Evolutionary conservation across 2,888 invertebrate species (phyloP).

Genomic region (Scaptomyza flava): DNA sequence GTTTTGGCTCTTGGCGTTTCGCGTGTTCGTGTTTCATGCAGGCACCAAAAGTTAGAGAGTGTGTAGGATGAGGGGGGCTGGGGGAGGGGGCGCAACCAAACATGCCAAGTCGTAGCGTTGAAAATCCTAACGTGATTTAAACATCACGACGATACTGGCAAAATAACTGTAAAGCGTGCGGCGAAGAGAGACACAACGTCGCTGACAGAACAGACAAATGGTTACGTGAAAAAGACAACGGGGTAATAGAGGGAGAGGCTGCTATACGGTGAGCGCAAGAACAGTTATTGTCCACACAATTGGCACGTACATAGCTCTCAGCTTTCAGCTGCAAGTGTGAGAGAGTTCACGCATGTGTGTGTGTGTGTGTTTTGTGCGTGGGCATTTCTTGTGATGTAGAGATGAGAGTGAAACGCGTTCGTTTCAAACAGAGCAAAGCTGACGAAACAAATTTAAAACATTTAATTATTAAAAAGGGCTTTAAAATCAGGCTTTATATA

Average conservation of each 20-base stretch:
- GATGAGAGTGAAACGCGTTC: background rate
- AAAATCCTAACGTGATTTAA: conserved; percentile 75
- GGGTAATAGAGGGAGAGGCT: background rate
- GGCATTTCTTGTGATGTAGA: background rate
- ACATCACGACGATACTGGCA: conserved; percentile 49
- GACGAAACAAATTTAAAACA: background rate
- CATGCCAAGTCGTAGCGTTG: conserved; percentile 65
- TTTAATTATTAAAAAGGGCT: background rate
- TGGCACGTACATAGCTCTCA: conserved; percentile 65
- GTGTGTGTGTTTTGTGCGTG: conserved; percentile 19
- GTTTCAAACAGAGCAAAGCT: background rate
- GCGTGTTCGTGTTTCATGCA: conserved; percentile 22
- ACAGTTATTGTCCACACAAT: conserved; percentile 62
- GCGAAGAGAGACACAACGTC: conserved; percentile 6
- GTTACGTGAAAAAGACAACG: conserved; percentile 8
- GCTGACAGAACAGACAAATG: conserved; percentile 34
- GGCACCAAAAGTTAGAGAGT: background rate
- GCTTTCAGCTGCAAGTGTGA: background rate
- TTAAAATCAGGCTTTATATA: background rate
- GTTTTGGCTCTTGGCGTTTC: conserved; percentile 20
- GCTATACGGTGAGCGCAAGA: conserved; percentile 6
- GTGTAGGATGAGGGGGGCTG: background rate
- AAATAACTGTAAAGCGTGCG: conserved; percentile 26
- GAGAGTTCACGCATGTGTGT: conserved; percentile 6
- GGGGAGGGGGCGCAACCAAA: conserved; percentile 26